Percentiles rank a stretch among this genome's conserved stretches.
Conservation (phyloP, 2,888 invertebrate species). For the Caenorhabditis sp. region DNA sequence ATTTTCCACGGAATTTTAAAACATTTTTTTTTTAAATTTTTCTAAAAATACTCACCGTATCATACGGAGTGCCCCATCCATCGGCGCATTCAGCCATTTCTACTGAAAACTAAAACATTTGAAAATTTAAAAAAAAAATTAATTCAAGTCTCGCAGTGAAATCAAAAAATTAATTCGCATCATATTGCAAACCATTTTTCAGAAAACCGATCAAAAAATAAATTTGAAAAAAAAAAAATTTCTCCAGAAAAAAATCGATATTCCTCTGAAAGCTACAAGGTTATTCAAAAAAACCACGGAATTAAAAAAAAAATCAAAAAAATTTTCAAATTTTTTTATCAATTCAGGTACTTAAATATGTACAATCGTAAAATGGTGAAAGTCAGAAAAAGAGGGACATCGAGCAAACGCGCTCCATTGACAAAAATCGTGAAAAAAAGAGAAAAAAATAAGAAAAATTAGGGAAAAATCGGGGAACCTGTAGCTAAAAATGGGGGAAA, state of each 20-base stretch:
- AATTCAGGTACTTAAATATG: not conserved
- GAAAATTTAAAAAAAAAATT: not conserved
- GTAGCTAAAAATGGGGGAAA: constrained; percentile 3
- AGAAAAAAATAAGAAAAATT: constrained; percentile 5
- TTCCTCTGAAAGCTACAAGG: too few species aligned
- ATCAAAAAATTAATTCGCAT: too few species aligned
- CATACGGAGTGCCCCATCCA: constrained; percentile 47
- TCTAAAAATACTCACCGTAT: constrained; percentile 21
- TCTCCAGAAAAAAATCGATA: too few species aligned
- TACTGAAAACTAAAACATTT: constrained; percentile 7
- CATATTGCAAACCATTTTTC: too few species aligned
- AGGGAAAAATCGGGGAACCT: not conserved
- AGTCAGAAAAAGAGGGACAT: not conserved
- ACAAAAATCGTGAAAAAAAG: not conserved
- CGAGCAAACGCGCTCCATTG: constrained; percentile 6
- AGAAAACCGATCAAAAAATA: too few species aligned
- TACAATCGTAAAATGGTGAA: constrained; percentile 2
- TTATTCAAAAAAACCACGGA: too few species aligned
- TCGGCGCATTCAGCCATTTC: constrained; percentile 20
- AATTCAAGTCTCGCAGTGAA: not conserved
- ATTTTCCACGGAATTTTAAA: not conserved
- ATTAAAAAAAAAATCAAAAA: not conserved
- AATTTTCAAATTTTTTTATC: constrained; percentile 2
- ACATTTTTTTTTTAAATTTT: constrained; percentile 1
- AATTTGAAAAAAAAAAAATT: too few species aligned